Percentiles rank a stretch among this genome's conserved stretches.
These are phyloP conservation scores for Ganaspis brasiliensis DNA, from an alignment of 2,888 invertebrate genomes.

Conservation along the genomic window DNA sequence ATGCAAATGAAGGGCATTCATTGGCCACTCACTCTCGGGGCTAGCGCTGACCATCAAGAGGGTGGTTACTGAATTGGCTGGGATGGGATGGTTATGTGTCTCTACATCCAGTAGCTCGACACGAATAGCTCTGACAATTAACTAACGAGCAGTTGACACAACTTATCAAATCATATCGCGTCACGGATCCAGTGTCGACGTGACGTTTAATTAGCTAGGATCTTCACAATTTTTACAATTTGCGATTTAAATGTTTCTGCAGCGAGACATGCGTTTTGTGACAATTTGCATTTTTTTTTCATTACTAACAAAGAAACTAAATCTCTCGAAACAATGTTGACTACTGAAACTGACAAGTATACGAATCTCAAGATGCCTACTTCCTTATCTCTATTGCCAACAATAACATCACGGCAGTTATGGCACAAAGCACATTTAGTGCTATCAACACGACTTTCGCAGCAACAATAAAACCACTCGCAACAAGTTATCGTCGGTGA, in stretches of 20 bases:
- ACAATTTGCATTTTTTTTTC: no score
- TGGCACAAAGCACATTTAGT: slow-evolving; percentile 1
- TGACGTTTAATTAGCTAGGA: slow-evolving; percentile 54
- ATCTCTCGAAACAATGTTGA: no score
- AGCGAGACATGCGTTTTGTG: no score
- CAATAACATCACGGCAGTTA: slow-evolving; percentile 26
- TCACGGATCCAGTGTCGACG: slow-evolving; percentile 65
- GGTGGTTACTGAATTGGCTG: slow-evolving; percentile 48
- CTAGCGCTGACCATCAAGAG: slow-evolving; percentile 55
- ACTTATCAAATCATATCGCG: slow-evolving; percentile 78
- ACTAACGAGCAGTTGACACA: slow-evolving; percentile 80
- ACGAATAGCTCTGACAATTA: slow-evolving; percentile 73
- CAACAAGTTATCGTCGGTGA: slow-evolving; percentile 4
- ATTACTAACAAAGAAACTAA: no score
- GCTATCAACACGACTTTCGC: slow-evolving; percentile 4
- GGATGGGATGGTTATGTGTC: slow-evolving; percentile 56
- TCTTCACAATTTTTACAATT: slow-evolving; percentile 25
- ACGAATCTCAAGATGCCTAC: slow-evolving; percentile 18
- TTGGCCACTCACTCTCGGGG: slow-evolving; percentile 69
- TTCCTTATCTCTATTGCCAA: slow-evolving; percentile 24
- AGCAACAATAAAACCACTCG: slow-evolving; percentile 1
- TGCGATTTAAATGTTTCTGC: no score
- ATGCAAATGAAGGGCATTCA: slow-evolving; percentile 80
- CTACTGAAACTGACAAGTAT: not conserved
- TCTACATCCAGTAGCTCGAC: slow-evolving; percentile 61